These are phyloP conservation scores for Astreopora myriophthalma DNA, from an alignment of 64 coral and sea anemone genomes.

Conservation along the genomic window DNA sequence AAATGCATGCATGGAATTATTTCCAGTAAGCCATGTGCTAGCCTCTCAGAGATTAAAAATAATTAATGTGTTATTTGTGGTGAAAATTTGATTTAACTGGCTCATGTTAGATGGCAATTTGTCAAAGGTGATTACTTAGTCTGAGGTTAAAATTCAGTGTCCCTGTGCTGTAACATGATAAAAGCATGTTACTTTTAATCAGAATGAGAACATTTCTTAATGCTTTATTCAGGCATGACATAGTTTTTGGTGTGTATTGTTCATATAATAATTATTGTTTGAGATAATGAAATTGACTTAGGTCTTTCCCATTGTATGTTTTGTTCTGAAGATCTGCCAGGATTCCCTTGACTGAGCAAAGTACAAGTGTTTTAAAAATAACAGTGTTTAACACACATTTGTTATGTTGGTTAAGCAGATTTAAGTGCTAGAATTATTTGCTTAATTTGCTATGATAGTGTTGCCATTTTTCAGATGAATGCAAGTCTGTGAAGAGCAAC, in stretches of 20 bases:
- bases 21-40: neutral
- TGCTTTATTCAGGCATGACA: neutral
- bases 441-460: too few species aligned
- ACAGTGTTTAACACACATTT: neutral
- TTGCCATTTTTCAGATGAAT: neutral
- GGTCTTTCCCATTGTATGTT: neutral
- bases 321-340: neutral
- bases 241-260: neutral
- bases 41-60: neutral
- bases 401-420: neutral
- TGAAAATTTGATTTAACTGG: neutral
- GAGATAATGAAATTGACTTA: neutral
- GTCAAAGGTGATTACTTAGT: neutral
- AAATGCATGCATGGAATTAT: neutral
- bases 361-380: neutral
- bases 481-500: too few species aligned
- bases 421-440: neutral
- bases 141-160: neutral
- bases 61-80: too few species aligned
- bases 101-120: neutral
- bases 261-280: neutral
- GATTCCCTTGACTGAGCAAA: neutral
- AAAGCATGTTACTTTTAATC: neutral
- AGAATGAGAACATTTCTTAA: neutral
- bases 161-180: neutral